A percentile compares a stretch with the other conserved stretches of the same genome.
These are phyloP conservation scores for Lasiurus cinereus DNA, from an alignment of 2,113 vertebrate species.

Conservation along the genomic window DNA sequence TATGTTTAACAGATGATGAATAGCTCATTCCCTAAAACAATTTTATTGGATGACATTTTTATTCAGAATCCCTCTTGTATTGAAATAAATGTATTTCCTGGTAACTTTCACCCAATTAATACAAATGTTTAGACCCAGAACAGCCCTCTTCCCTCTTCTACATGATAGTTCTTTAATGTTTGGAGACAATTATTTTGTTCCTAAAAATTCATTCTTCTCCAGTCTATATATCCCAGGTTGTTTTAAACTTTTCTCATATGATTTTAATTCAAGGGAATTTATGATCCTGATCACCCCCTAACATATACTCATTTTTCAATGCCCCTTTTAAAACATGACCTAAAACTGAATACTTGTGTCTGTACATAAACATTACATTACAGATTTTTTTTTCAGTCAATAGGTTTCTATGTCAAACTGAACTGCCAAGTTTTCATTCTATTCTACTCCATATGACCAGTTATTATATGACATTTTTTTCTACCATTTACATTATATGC, in stretches of 20 bases:
- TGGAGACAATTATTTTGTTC: neutral
- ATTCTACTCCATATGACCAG: neutral
- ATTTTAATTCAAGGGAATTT: neutral
- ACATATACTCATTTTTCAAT: neutral
- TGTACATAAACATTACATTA: neutral
- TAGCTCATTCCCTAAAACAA: neutral
- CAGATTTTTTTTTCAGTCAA: neutral
- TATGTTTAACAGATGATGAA: neutral
- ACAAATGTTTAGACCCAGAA: neutral
- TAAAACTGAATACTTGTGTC: neutral
- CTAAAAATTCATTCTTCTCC: neutral
- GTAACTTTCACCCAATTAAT: neutral
- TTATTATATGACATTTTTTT: neutral
- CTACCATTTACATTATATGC: neutral
- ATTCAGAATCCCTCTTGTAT: neutral
- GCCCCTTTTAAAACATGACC: neutral
- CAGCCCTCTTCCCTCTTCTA: neutral
- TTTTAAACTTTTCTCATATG: conserved; percentile 15
- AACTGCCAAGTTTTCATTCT: neutral
- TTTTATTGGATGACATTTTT: neutral
- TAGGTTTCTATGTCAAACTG: neutral
- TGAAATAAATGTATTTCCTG: neutral
- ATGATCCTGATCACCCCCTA: neutral
- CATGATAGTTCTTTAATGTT: neutral
- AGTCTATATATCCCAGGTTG: neutral